Percentiles rank a stretch among this genome's conserved stretches.
phyloP scores from a whole-genome alignment of 2,113 vertebrate species.

The Pongo pygmaeus region DNA sequence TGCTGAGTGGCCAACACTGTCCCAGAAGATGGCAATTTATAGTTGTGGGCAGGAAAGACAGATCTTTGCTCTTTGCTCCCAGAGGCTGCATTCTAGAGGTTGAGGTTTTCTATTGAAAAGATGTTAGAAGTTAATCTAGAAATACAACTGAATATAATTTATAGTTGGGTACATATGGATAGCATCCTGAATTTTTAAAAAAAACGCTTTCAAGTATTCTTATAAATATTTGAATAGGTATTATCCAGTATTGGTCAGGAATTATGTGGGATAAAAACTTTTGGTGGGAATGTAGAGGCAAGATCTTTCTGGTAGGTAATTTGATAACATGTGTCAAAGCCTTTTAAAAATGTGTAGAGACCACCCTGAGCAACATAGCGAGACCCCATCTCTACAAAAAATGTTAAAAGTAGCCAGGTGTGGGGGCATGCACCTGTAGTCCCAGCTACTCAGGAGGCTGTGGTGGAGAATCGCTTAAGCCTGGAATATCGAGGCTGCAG shows the following conservation, averaged over 20 bases:
- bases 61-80: not conserved
- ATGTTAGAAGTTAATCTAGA: not conserved
- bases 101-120: not conserved
- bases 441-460: too few species aligned
- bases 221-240: not conserved
- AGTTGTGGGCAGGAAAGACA: not conserved
- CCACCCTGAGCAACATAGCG: not conserved
- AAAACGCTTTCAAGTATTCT: not conserved
- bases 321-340: not conserved
- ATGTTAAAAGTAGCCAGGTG: too few species aligned
- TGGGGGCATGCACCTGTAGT: too few species aligned
- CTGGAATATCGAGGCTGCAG: too few species aligned
- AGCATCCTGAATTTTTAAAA: not conserved
- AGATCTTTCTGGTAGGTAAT: not conserved
- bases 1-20: not conserved
- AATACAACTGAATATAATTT: slow-evolving; percentile 38
- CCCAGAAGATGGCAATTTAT: not conserved
- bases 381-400: not conserved
- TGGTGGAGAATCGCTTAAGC: too few species aligned
- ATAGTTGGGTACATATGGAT: not conserved
- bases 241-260: not conserved
- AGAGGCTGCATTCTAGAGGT: not conserved
- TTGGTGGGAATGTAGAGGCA: not conserved
- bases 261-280: not conserved
- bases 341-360: not conserved